A percentile compares a stretch with the other conserved stretches of the same genome.
phyloP scores from a whole-genome alignment of 2,888 invertebrate genomes.

The Ormyrus rosae region DNA sequence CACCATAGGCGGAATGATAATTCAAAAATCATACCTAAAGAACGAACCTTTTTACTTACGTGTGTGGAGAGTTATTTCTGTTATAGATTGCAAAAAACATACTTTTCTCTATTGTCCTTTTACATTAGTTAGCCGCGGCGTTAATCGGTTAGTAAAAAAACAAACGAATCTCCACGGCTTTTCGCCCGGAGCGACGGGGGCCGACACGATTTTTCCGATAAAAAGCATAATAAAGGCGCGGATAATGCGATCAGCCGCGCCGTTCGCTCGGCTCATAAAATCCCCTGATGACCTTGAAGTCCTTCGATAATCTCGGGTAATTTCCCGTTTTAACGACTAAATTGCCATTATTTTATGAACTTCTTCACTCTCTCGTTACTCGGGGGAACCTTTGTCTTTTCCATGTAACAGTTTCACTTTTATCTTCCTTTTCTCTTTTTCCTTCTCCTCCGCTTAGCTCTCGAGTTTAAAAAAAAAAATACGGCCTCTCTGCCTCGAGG shows the following conservation, averaged over 20 bases:
- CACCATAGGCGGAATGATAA: too few relatives aligned
- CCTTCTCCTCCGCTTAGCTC: neutral
- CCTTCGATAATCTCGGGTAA: conserved; percentile 33
- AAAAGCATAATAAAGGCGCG: conserved; percentile 4
- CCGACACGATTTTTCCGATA: neutral
- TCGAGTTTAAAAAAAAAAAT: too few relatives aligned
- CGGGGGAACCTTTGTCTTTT: conserved; percentile 18
- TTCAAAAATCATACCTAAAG: too few relatives aligned
- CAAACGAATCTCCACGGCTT: too few relatives aligned
- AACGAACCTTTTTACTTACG: too few relatives aligned
- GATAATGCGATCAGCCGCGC: neutral
- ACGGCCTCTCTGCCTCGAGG: too few relatives aligned
- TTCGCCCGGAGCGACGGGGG: too few relatives aligned
- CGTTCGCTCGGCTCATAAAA: conserved; percentile 12
- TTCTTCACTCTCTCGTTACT: neutral
- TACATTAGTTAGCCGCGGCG: too few relatives aligned
- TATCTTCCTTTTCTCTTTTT: neutral
- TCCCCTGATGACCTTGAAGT: conserved; percentile 35
- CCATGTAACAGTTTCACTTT: conserved; percentile 6
- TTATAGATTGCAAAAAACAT: too few relatives aligned
- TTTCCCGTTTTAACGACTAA: conserved; percentile 29
- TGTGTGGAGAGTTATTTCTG: too few relatives aligned
- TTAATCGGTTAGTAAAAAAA: too few relatives aligned
- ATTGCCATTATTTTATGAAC: conserved; percentile 34
- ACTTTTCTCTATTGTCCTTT: too few relatives aligned